Evolutionary conservation across 2,113 vertebrate species (phyloP), one percentile per base, ranked within the genome.

Genomic region (Parus major): DNA sequence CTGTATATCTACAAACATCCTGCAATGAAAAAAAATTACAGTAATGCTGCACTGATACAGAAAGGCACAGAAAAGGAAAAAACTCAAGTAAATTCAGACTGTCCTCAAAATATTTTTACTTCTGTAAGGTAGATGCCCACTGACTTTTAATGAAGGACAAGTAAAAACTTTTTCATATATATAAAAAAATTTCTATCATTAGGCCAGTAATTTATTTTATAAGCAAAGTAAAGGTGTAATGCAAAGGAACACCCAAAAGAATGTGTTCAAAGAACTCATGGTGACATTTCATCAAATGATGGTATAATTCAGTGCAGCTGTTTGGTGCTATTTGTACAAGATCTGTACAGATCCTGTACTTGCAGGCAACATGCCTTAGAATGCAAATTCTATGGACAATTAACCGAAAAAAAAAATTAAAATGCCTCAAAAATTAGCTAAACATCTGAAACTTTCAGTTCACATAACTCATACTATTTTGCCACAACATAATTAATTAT

Each of bases 1-100:
- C 64, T 91, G 70, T 42, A 12, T 55, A 91, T 88, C 42, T 91
- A 95, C 52, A 94, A 93, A 95, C 84, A 86, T 82, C n/a, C 47
- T 61, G 15, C 88, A 94, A 65, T 33, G 82, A 77, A 91, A 92
- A 84, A 19, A 23, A 3, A 41, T 63, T 79, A 39, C 23, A 82
- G 41, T 73, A 68, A 61, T 28, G 56, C 27, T 27, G 25, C 93
- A 89, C 55, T 57, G 72, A 89, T 41, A 86, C 24, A 82, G 44
- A 31, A 52, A 68, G n/a, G 33, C 29, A 76, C 20, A 84, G 56
- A 64, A 60, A 49, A 60, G 29, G 28, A 66, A 88, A 65, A 80
- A 49, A 56, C 42, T 46, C n/a, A 47, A 42, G 17, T 47, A 83
- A 78, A 72, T 65, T 73, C 57, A 84, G 7, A 64, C 13, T 60